These are phyloP conservation scores for Brachionus koreanus DNA, from an alignment of 1,140 invertebrate genomes.

Conservation along the genomic window DNA sequence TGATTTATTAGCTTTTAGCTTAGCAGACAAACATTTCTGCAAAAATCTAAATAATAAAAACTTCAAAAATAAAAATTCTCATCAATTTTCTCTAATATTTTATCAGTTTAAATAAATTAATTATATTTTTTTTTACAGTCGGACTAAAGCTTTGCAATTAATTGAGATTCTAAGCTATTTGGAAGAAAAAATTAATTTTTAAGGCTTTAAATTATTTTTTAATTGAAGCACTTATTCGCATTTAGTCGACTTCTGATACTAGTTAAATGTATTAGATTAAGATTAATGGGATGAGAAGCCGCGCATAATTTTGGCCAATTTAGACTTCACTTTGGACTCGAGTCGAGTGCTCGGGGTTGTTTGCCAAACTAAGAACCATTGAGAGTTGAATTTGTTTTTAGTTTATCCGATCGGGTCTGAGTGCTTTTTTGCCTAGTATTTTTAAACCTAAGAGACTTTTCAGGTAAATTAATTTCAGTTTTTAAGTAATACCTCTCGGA, in stretches of 20 bases:
- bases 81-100: neutral
- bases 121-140: too few relatives aligned
- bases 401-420: neutral
- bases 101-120: neutral
- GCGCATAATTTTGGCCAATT: neutral
- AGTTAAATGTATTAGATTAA: neutral
- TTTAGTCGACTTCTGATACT: neutral
- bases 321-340: neutral
- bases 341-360: too few relatives aligned
- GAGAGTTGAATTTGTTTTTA: neutral
- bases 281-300: neutral
- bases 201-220: neutral
- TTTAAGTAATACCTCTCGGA: neutral
- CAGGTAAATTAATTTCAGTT: neutral
- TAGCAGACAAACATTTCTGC: neutral
- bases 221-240: neutral
- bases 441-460: neutral
- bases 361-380: neutral
- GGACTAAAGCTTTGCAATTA: too few relatives aligned
- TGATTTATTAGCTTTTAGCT: neutral
- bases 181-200: neutral
- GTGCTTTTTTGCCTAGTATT: neutral
- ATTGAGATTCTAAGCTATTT: too few relatives aligned
- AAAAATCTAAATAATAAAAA: neutral
- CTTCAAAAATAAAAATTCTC: neutral